Percentiles rank a stretch among this genome's conserved stretches.
Conservation (phyloP, 2,888 invertebrate genomes). For the Maniola hyperantus region DNA sequence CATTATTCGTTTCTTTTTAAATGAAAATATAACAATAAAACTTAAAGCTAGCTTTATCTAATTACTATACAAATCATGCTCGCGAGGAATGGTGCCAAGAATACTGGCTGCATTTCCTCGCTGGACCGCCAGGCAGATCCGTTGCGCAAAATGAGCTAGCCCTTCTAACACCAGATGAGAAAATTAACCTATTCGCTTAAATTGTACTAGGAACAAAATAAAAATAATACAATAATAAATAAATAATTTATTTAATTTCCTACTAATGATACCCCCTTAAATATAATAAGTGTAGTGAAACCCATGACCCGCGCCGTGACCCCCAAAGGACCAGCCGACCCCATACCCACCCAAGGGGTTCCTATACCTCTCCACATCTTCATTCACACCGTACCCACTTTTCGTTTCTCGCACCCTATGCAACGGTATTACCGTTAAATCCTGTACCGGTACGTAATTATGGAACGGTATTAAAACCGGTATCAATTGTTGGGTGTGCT, state of each 20-base stretch:
- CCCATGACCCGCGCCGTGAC: slow-evolving; percentile 73
- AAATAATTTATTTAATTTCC: slow-evolving; percentile 29
- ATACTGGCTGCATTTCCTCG: too few species aligned
- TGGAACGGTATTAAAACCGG: slow-evolving; percentile 54
- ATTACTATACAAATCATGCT: too few species aligned
- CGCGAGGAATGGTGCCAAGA: too few species aligned
- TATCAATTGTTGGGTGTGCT: slow-evolving; percentile 52
- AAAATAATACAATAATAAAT: slow-evolving; percentile 14
- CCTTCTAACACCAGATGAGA: too few species aligned
- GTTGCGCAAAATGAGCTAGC: too few species aligned
- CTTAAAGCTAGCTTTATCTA: too few species aligned
- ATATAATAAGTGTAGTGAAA: slow-evolving; percentile 63
- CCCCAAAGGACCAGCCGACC: slow-evolving; percentile 65
- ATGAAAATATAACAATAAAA: too few species aligned
- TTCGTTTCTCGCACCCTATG: slow-evolving; percentile 48
- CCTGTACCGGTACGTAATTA: slow-evolving; percentile 59
- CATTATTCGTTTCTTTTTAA: too few species aligned
- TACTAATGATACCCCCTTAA: slow-evolving; percentile 33
- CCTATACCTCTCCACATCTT: slow-evolving; percentile 57
- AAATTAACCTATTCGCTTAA: neutral
- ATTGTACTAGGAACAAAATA: neutral
- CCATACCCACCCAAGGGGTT: slow-evolving; percentile 71
- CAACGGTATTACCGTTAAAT: slow-evolving; percentile 68
- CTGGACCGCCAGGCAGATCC: too few species aligned
- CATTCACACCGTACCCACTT: slow-evolving; percentile 43